A percentile compares a stretch with the other conserved stretches of the same genome.
Evolutionary conservation across 2,113 vertebrate species (phyloP).

Genomic region (Eira barbara): DNA sequence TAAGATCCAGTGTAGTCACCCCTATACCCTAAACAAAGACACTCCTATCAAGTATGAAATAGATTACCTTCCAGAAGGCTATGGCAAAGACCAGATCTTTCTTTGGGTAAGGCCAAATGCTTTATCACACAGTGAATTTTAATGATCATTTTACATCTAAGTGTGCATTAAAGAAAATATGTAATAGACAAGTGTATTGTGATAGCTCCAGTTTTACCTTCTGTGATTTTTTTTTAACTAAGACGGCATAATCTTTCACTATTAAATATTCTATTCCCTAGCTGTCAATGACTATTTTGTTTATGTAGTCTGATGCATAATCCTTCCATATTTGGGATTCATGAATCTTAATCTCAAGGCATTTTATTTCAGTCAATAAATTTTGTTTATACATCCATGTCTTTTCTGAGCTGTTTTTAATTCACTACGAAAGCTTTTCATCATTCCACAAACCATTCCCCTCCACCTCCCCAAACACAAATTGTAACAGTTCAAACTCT

Average conservation of each 20-base stretch:
- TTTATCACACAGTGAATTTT: not conserved
- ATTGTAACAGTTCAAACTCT: not conserved
- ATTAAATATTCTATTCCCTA: conserved; percentile 8
- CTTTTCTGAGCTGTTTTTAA: not conserved
- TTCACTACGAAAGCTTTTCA: not conserved
- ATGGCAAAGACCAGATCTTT: not conserved
- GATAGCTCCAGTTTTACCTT: not conserved
- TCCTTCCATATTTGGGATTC: not conserved
- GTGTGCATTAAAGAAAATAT: not conserved
- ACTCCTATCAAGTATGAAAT: not conserved
- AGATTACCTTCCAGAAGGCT: not conserved
- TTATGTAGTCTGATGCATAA: not conserved
- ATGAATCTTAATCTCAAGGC: conserved; percentile 13
- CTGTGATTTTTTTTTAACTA: not conserved
- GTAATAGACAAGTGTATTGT: not conserved
- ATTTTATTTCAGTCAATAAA: conserved; percentile 27
- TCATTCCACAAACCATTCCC: not conserved
- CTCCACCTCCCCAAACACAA: not conserved
- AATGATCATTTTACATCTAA: not conserved
- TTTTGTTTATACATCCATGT: conserved; percentile 3
- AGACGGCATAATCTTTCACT: not conserved
- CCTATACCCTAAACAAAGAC: not conserved
- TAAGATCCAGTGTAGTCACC: not conserved
- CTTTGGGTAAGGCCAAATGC: not conserved
- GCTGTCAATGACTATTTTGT: not conserved